A percentile compares a stretch with the other conserved stretches of the same genome.
These are phyloP conservation scores for Leptosomus discolor DNA, from an alignment of 2,113 vertebrate genomes.

Conservation along the genomic window DNA sequence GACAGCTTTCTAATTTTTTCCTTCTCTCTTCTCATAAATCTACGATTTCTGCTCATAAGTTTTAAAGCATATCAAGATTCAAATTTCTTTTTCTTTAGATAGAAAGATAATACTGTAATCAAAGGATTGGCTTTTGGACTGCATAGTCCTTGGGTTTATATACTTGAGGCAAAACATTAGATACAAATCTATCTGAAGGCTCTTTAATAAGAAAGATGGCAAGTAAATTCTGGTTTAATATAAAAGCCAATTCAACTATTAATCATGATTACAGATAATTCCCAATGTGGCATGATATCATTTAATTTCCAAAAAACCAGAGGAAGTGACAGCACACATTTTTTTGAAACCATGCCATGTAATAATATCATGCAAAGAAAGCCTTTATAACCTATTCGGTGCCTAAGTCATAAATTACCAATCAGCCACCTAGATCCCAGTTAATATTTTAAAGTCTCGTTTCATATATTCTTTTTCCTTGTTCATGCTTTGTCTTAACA, in stretches of 20 bases:
- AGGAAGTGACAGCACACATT: slow-evolving; percentile 21
- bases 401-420: slow-evolving; percentile 65
- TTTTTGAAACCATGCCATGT: background rate
- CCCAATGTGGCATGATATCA: slow-evolving; percentile 39
- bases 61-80: background rate
- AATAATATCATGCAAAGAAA: slow-evolving; percentile 22
- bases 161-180: slow-evolving; percentile 15
- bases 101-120: background rate
- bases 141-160: background rate
- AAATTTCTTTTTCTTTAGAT: background rate
- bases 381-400: background rate
- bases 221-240: slow-evolving; percentile 65
- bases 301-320: slow-evolving; percentile 53
- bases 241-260: slow-evolving; percentile 65
- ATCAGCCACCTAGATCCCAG: slow-evolving; percentile 37
- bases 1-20: background rate
- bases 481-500: slow-evolving; percentile 73
- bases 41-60: background rate
- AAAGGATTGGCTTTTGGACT: background rate
- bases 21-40: background rate
- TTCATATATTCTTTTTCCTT: slow-evolving; percentile 39
- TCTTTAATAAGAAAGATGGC: slow-evolving; percentile 57
- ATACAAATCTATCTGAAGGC: slow-evolving; percentile 48
- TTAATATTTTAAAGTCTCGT: slow-evolving; percentile 70
- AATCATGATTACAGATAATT: slow-evolving; percentile 66